Evolutionary conservation across 1,140 invertebrate species (phyloP).

Genomic region (Orchesella cincta): DNA sequence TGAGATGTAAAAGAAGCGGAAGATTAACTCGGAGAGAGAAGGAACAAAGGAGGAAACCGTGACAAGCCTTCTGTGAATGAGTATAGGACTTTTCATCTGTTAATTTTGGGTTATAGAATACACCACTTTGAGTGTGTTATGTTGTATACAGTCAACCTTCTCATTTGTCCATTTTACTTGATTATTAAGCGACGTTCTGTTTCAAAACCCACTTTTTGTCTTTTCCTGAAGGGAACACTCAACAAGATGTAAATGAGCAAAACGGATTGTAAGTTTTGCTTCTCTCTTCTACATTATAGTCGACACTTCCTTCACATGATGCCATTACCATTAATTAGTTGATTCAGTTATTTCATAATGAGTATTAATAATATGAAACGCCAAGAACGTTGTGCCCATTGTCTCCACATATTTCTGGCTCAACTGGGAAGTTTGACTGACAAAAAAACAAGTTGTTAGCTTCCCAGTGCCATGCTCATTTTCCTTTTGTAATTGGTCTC

Average conservation of each 20-base stretch:
- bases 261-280: not conserved
- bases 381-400: too few species aligned
- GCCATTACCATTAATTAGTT: slow-evolving; percentile 14
- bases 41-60: not conserved
- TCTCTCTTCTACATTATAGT: not conserved
- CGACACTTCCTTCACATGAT: not conserved
- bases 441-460: not conserved
- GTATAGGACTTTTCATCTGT: too few species aligned
- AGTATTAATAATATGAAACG: slow-evolving; percentile 12
- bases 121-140: too few species aligned
- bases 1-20: not conserved
- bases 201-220: too few species aligned
- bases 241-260: not conserved
- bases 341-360: slow-evolving; percentile 8
- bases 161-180: too few species aligned
- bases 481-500: slow-evolving; percentile 17
- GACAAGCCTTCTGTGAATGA: too few species aligned
- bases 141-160: too few species aligned
- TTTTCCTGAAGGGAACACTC: too few species aligned
- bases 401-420: too few species aligned
- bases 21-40: not conserved
- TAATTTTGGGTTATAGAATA: too few species aligned
- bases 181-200: too few species aligned
- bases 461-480: not conserved
- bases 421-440: not conserved